Percentiles rank a stretch among this genome's conserved stretches.
Evolutionary conservation across 2,888 invertebrate species (phyloP).

Genomic region (Prenolepis imparis): DNA sequence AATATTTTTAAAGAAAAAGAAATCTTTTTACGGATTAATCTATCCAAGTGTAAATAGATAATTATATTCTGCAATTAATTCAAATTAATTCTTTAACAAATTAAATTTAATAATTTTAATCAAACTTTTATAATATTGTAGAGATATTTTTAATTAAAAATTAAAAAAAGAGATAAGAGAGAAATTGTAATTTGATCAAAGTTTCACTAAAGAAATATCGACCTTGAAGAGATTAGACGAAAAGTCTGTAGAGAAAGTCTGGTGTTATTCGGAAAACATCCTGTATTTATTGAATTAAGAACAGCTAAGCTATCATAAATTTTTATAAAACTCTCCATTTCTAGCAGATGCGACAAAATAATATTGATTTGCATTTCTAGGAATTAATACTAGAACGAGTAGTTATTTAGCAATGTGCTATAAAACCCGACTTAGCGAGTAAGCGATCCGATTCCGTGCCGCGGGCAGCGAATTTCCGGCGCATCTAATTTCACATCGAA

Average conservation of each 20-base stretch:
- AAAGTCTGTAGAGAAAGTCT: background rate
- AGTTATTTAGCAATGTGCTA: slow-evolving; percentile 10
- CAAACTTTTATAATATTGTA: background rate
- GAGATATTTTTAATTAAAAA: background rate
- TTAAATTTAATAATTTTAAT: background rate
- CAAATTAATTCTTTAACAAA: background rate
- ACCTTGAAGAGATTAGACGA: background rate
- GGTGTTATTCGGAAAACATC: background rate
- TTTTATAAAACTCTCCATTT: slow-evolving; percentile 12
- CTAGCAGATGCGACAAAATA: slow-evolving; percentile 48
- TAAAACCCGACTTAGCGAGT: slow-evolving; percentile 48
- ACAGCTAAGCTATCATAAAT: background rate
- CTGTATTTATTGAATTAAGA: slow-evolving; percentile 42
- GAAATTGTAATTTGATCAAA: background rate
- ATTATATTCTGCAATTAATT: background rate
- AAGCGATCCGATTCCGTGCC: slow-evolving; percentile 56
- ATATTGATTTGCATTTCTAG: slow-evolving; percentile 48
- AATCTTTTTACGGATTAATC: background rate
- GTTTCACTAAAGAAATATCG: background rate
- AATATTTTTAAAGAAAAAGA: background rate
- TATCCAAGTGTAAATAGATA: background rate
- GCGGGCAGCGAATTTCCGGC: slow-evolving; percentile 61
- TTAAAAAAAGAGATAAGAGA: background rate
- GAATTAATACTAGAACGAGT: slow-evolving; percentile 33
- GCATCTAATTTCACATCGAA: slow-evolving; percentile 64